phyloP scores from a whole-genome alignment of 2,113 vertebrate species.

The Tachycineta bicolor region DNA sequence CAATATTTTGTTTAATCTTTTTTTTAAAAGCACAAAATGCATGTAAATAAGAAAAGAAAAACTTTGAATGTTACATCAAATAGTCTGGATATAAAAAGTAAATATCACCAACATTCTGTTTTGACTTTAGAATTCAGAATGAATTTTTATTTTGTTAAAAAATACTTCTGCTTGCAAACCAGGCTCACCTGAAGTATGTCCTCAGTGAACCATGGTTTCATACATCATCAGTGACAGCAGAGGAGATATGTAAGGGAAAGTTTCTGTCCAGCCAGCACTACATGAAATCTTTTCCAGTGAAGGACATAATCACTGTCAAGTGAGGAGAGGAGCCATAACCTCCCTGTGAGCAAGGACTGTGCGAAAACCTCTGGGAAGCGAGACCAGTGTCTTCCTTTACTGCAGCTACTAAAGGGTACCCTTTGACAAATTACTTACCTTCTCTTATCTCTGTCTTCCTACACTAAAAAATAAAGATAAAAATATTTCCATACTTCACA shows the following conservation, averaged over 20 bases:
- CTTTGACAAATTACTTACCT: background rate
- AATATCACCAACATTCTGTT: background rate
- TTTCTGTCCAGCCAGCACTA: background rate
- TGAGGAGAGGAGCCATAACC: background rate
- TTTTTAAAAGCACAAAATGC: background rate
- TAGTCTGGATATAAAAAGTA: background rate
- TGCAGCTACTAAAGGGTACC: background rate
- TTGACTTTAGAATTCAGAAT: background rate
- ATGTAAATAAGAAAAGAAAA: background rate
- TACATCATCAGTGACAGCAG: background rate
- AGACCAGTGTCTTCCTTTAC: background rate
- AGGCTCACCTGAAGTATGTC: background rate
- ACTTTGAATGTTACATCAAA: background rate
- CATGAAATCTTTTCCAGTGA: background rate
- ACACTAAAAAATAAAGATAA: background rate
- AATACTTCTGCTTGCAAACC: background rate
- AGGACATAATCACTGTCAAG: accelerated
- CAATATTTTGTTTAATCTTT: background rate
- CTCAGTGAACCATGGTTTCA: background rate
- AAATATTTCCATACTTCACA: background rate
- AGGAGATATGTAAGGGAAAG: background rate
- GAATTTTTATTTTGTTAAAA: background rate
- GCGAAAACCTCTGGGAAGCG: background rate
- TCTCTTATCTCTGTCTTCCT: background rate
- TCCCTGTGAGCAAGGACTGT: background rate